A percentile compares a stretch with the other conserved stretches of the same genome.
Conservation (phyloP, 2,888 invertebrate species). For the Coleophora deauratella region DNA sequence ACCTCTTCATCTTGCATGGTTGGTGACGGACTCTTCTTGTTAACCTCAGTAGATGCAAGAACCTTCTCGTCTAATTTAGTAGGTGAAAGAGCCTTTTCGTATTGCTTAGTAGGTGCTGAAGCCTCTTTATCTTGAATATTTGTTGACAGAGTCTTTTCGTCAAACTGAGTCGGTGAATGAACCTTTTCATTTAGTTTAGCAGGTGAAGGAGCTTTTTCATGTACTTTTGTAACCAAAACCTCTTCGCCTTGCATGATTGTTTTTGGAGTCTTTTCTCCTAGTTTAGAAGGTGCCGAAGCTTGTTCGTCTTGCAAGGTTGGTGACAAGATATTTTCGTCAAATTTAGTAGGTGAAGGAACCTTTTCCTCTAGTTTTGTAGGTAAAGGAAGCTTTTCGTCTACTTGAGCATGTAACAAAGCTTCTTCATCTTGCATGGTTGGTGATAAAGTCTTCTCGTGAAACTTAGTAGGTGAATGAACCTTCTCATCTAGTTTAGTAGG, state of each 20-base stretch:
- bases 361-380: neutral
- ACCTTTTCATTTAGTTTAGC: no score
- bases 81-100: neutral
- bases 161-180: no score
- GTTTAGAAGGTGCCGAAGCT: neutral
- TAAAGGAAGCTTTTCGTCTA: no score
- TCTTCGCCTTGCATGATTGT: no score
- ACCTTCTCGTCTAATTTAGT: neutral
- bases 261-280: no score
- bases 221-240: no score
- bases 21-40: neutral
- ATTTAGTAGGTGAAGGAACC: neutral
- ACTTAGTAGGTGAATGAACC: neutral
- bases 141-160: no score
- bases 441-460: neutral
- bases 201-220: no score
- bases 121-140: neutral
- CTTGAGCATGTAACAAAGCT: neutral
- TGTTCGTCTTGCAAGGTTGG: neutral
- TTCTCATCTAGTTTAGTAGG: constrained; percentile 1
- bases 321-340: neutral
- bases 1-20: neutral
- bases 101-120: neutral
- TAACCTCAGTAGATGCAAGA: neutral
- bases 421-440: neutral